Conservation (phyloP, 2,797 vertebrate species). For the Anabacerthia variegaticeps region DNA sequence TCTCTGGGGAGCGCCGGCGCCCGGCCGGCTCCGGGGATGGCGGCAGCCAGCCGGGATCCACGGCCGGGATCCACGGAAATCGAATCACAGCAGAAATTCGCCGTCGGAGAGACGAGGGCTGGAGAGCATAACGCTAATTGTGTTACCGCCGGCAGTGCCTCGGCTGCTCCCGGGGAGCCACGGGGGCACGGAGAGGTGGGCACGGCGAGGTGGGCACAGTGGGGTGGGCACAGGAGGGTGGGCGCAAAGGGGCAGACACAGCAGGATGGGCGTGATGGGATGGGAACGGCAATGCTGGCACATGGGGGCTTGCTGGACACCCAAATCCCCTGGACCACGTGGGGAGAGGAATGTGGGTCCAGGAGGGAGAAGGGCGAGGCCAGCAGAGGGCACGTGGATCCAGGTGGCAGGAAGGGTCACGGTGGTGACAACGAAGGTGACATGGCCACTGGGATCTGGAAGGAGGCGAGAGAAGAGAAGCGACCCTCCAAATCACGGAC, state of each 20-base stretch:
- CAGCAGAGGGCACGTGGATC: fast-evolving
- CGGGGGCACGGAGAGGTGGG: background rate
- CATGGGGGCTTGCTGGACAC: background rate
- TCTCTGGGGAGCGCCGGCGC: background rate
- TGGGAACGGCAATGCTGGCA: background rate
- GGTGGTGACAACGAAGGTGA: background rate
- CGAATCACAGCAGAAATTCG: constrained; percentile 41
- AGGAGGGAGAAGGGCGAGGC: background rate
- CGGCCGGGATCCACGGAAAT: background rate
- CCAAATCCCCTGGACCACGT: too few species aligned
- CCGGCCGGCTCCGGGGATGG: background rate
- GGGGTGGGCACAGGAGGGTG: too few species aligned
- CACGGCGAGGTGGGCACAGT: background rate
- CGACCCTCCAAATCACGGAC: fast-evolving
- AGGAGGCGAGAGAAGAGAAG: background rate
- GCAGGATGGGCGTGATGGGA: background rate
- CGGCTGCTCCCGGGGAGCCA: fast-evolving
- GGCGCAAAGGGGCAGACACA: background rate
- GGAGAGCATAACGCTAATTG: background rate
- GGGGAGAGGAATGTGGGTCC: background rate
- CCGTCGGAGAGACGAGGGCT: background rate
- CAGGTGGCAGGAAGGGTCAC: background rate
- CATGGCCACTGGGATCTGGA: fast-evolving
- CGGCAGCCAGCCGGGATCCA: background rate
- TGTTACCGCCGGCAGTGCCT: background rate